Conservation (phyloP, 2,113 vertebrate genomes). For the Carettochelys insculpta region DNA sequence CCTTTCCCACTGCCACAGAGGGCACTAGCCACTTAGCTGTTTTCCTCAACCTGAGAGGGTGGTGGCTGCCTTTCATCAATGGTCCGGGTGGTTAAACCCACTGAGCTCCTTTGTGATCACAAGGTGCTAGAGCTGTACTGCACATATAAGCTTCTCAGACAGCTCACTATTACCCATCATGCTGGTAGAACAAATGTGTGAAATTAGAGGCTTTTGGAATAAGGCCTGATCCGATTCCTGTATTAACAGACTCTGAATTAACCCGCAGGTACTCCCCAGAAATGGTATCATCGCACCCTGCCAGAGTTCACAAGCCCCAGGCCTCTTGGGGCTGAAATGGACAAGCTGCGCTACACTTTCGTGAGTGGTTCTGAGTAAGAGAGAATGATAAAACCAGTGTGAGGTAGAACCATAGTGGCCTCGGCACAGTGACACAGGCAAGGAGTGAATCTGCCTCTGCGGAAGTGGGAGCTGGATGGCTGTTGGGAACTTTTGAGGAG, state of each 20-base stretch:
- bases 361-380: background rate
- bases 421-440: too few species aligned
- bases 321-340: background rate
- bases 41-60: background rate
- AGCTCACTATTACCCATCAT: background rate
- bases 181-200: background rate
- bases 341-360: background rate
- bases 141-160: background rate
- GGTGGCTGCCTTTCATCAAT: background rate
- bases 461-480: background rate
- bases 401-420: background rate
- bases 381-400: background rate
- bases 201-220: slow-evolving; percentile 31
- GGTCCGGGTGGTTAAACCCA: background rate
- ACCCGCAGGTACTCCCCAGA: background rate
- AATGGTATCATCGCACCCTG: background rate
- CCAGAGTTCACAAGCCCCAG: background rate
- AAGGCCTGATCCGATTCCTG: background rate
- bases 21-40: background rate
- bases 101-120: background rate
- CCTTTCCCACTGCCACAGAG: background rate
- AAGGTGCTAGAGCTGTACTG: background rate
- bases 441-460: background rate
- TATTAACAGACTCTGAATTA: slow-evolving; percentile 27
- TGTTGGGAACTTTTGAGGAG: background rate